Conservation (phyloP, 2,113 vertebrate genomes). For the Megalops atlanticus region DNA sequence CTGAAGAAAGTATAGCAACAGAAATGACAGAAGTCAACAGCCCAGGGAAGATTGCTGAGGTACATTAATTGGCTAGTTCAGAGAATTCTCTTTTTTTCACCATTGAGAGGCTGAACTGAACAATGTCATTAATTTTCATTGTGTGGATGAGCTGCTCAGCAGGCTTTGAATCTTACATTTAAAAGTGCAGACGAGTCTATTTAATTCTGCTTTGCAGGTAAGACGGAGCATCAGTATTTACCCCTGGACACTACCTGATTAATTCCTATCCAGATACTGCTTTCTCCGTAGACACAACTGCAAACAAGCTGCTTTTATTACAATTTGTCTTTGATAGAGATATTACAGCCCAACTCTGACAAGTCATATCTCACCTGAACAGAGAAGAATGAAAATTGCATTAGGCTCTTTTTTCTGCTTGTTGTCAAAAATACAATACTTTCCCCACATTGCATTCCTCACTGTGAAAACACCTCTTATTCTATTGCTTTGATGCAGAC, state of each 20-base stretch:
- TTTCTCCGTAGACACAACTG: neutral
- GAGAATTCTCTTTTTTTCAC: neutral
- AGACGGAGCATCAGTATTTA: neutral
- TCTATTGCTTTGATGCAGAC: conserved; percentile 4
- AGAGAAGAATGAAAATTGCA: conserved; percentile 10
- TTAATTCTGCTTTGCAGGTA: neutral
- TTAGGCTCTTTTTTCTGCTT: conserved; percentile 3
- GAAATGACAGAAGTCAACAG: conserved; percentile 13
- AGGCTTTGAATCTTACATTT: neutral
- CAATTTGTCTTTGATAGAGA: conserved; percentile 16
- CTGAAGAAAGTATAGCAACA: conserved; percentile 11
- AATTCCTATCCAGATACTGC: neutral
- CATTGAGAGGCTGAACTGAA: neutral
- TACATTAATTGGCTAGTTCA: neutral
- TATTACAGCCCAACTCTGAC: neutral
- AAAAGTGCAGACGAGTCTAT: conserved; percentile 1
- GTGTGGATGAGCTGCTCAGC: neutral
- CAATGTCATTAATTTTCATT: neutral
- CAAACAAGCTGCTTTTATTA: neutral
- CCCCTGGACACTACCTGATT: neutral
- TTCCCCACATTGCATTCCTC: neutral
- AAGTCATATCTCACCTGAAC: neutral
- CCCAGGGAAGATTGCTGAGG: neutral
- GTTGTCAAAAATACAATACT: conserved; percentile 15
- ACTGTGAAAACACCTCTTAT: neutral